These are phyloP conservation scores for Callocephalon fimbriatum DNA, from an alignment of 2,113 vertebrate genomes.

Conservation along the genomic window DNA sequence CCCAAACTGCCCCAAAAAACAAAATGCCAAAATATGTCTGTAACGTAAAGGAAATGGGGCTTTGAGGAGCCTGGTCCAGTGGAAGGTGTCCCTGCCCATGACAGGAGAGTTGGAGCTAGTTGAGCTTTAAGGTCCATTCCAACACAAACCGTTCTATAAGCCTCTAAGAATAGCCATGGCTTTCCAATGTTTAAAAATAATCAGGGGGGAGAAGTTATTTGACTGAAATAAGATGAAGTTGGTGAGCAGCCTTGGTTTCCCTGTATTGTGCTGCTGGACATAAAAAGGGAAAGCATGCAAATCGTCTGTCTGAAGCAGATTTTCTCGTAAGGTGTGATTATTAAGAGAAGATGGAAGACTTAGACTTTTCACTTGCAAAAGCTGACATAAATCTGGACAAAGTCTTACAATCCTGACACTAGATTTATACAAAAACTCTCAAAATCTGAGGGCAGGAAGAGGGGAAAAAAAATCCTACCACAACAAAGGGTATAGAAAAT, in stretches of 20 bases:
- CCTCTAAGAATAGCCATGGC: not conserved
- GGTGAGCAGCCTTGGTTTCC: not conserved
- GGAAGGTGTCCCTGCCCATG: not conserved
- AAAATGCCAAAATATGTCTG: not conserved
- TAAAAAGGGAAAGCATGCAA: not conserved
- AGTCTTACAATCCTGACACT: not conserved
- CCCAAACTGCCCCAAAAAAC: not conserved
- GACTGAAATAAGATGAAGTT: not conserved
- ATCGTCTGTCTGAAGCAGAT: not conserved
- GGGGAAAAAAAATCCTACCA: rapidly evolving
- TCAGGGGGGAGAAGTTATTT: not conserved
- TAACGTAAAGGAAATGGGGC: not conserved
- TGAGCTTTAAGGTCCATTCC: not conserved
- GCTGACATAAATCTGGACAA: not conserved
- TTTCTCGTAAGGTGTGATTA: not conserved
- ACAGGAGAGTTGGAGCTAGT: not conserved
- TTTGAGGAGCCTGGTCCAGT: not conserved
- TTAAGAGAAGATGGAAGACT: not conserved
- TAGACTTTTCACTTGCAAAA: not conserved
- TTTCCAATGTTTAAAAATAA: not conserved
- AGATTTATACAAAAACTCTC: not conserved
- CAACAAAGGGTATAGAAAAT: not conserved
- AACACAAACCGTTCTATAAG: not conserved
- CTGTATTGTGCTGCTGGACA: not conserved
- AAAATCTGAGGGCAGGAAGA: not conserved